Base-by-base conservation (phyloP, 2,113 vertebrate genomes). In the Dunckerocampus dactyliophorus region DNA sequence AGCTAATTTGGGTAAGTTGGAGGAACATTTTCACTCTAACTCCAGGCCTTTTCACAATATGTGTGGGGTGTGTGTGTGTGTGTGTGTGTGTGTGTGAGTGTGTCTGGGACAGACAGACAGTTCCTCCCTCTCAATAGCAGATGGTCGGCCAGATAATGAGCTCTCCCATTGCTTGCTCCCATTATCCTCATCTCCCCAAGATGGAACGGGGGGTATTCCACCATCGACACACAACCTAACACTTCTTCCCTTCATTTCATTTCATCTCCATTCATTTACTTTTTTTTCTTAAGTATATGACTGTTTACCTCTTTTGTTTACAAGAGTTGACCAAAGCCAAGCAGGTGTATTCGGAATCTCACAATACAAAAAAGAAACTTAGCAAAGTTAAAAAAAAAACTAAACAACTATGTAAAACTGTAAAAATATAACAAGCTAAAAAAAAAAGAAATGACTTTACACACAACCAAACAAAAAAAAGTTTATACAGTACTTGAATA, bases 71-170 rank as follows among this genome's bases (percentile, higher is more conserved):
- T 24, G 60, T 64, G 61, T 67, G 72, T 31, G 66, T 66, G 59
- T 69, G 71, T 72, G 75, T 82, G 72, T 65, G 72, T 24, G 60
- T 64, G 61, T 67, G 72, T 31, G 66, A 65, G 59, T 69, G 71
- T 72, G 80, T 75, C 75, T 82, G 72, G 69, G 75, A 62, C 81
- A 59, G 86, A 83, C 89, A 92, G 91, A 91, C 88, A 89, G 89
- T 85, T 91, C 89, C 90, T 90, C 87, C 90, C 92, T 89, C 89
- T 89, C 87, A 61, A 70, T 88, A 93, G 92, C 94, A 98, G 95
- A 96, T 95, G 95, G 93, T 92, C 92, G 88, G 81, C 82, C 89
- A 94, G 93, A 97, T 96, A 95, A 94, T 94, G 91, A 92, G 85
- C 88, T 91, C 88, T 89, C 86, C 86, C 90, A 91, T 89, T 88